Base-by-base conservation (phyloP, 2,888 invertebrate species). In the Polydrusus pterygomalis region DNA sequence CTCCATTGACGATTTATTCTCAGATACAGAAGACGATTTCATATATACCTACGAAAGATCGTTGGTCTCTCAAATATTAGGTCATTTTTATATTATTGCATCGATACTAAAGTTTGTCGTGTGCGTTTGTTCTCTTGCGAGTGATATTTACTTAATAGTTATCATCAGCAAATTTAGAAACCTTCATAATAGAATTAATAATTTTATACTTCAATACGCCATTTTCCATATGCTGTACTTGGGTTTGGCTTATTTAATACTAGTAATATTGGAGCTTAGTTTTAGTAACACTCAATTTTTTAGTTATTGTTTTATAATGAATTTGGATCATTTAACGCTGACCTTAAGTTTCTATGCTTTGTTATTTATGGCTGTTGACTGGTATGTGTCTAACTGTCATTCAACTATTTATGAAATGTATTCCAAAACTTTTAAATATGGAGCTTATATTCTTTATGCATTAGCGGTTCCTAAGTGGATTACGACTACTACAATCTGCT, bases 211-310 rank as follows among this genome's bases (percentile, higher is more conserved):
- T 20, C 20, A 70, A 62, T 58, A 49, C 15, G 73, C 38, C 8
- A 45, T 71, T 40, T 17, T 49, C 13, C 64, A 71, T 30, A 11
- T 70, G n/a, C 5, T 68, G 56, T 68, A 56, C 40, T 54, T 70
- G n/a, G 47, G 10, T n/a, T 15, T 47, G 15, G 13, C 13, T 15
- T 6, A 47, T 7, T 13, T 49, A 2, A 25, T 65, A 47, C 1
- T 65, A 34, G 2, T 60, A 34, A 17, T 60, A 60, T 60, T 60
- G 2, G 13, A 13, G n/a, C n/a, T 25, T 47, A 7, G 30, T 30
- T 7, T 7, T 30, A 30, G 30, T 7, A 7, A 2, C 5, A 6
- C 7, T 30, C 30, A n/a, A 45, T 18, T 1, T 9, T 63, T 6
- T 30, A 40, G 13, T 18, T 65, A 65, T 25, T 65, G 65, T 49